Conservation (phyloP, 1,140 invertebrate species). For the Thalassaphorura encarpata region DNA sequence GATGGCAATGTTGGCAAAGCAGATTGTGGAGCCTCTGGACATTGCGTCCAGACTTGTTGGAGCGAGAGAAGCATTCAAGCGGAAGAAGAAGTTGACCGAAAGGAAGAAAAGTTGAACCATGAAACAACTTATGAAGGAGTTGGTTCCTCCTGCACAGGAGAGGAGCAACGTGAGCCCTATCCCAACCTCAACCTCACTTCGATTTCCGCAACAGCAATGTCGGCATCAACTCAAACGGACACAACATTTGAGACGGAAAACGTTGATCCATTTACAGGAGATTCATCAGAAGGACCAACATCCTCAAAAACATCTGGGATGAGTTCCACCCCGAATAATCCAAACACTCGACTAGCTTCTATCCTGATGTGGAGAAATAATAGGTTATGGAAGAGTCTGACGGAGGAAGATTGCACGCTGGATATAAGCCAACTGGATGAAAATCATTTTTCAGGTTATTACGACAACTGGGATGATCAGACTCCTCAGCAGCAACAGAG, state of each 20-base stretch:
- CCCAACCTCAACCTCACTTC: not conserved
- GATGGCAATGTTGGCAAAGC: not conserved
- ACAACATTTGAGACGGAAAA: conserved; percentile 12
- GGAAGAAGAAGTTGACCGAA: not conserved
- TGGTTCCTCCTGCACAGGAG: not conserved
- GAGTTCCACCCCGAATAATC: not conserved
- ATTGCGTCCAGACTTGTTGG: no score
- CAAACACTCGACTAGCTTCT: conserved; percentile 18
- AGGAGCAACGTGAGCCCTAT: not conserved
- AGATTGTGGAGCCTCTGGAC: no score
- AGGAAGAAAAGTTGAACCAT: no score
- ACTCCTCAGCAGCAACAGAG: conserved; percentile 21
- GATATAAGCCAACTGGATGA: no score
- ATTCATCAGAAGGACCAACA: not conserved
- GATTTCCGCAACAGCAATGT: not conserved
- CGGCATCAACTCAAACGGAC: conserved; percentile 27
- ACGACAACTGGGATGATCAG: conserved; percentile 19
- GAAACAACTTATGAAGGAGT: no score
- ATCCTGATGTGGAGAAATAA: conserved; percentile 27
- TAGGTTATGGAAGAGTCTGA: conserved; percentile 30
- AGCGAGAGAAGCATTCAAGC: not conserved
- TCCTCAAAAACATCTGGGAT: not conserved
- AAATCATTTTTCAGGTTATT: conserved; percentile 16
- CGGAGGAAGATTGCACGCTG: conserved; percentile 32
- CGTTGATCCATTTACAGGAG: not conserved